phyloP scores from a whole-genome alignment of 2,797 vertebrate genomes.

The Danio choprae region DNA sequence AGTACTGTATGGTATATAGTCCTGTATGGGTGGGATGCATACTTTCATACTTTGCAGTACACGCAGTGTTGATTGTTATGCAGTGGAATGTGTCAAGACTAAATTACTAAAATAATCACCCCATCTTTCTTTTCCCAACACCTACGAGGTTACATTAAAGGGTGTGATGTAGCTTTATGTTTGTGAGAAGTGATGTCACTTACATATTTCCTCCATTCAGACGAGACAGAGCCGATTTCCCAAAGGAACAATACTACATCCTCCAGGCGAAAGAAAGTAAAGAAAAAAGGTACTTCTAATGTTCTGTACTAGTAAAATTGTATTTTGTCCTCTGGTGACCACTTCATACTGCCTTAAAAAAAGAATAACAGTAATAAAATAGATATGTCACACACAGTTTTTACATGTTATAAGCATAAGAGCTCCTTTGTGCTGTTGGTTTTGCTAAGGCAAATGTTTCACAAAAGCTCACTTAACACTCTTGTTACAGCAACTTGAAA shows the following conservation, averaged over 20 bases:
- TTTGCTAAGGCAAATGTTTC: neutral
- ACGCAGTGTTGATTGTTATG: neutral
- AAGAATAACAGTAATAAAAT: neutral
- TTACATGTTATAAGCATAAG: neutral
- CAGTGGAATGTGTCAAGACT: conserved; percentile 8
- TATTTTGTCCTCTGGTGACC: neutral
- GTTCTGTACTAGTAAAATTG: neutral
- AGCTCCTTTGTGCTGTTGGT: neutral
- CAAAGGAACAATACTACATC: neutral
- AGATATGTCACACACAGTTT: neutral
- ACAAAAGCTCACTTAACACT: conserved; percentile 1
- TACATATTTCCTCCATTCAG: conserved; percentile 4
- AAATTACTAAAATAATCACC: neutral
- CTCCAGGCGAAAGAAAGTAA: neutral
- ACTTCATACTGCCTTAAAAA: neutral
- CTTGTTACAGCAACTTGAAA: neutral
- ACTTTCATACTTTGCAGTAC: neutral
- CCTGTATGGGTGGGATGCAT: neutral
- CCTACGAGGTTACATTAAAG: neutral
- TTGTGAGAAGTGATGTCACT: conserved; percentile 1
- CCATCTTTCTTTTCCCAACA: neutral
- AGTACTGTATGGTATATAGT: neutral
- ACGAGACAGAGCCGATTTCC: conserved; percentile 3
- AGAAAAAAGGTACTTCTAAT: conserved; percentile 10
- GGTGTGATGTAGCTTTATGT: neutral